These are phyloP conservation scores for Nicator chloris DNA, from an alignment of 2,113 vertebrate species.

Conservation along the genomic window DNA sequence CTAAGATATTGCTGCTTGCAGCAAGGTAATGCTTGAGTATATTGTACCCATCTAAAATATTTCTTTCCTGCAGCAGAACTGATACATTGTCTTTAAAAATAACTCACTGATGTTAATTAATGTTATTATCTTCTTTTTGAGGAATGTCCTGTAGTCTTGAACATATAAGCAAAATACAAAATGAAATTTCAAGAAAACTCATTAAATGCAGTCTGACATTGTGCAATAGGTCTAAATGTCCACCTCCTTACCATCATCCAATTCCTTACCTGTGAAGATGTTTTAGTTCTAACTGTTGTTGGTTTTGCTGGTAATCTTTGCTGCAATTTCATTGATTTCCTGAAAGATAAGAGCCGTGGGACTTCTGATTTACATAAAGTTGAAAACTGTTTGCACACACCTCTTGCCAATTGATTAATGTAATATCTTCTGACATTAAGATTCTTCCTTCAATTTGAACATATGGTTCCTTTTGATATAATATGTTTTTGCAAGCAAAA, in stretches of 20 bases:
- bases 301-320: not conserved
- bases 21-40: fast-evolving
- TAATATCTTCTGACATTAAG: not conserved
- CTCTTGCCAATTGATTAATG: not conserved
- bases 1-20: not conserved
- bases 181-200: not conserved
- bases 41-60: not conserved
- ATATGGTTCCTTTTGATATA: not conserved
- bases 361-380: not conserved
- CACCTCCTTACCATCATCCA: not conserved
- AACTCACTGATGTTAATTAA: not conserved
- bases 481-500: not conserved
- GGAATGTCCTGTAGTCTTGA: not conserved
- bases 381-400: not conserved
- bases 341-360: not conserved
- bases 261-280: not conserved
- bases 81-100: not conserved
- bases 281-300: not conserved
- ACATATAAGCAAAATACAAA: not conserved
- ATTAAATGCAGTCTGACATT: not conserved
- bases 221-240: not conserved
- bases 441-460: not conserved
- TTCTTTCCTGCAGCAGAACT: not conserved
- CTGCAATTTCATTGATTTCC: not conserved
- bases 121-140: not conserved